phyloP scores from a whole-genome alignment of 2,797 vertebrate genomes.

The Rhincodon typus region DNA sequence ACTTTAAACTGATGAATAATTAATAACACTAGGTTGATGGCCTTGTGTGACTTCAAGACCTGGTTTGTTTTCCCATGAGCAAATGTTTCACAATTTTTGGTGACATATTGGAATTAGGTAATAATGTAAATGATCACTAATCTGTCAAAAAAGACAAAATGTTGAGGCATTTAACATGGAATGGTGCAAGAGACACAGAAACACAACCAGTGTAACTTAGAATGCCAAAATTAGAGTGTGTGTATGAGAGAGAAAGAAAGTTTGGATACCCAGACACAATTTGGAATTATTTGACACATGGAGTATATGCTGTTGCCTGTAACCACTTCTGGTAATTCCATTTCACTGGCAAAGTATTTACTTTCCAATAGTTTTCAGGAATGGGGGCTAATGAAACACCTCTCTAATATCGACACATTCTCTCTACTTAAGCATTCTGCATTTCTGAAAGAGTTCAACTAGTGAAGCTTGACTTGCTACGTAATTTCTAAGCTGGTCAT shows the following conservation, averaged over 20 bases:
- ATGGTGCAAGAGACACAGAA: background rate
- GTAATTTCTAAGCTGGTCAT: background rate
- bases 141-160: background rate
- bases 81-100: background rate
- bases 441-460: background rate
- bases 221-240: background rate
- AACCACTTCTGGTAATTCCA: background rate
- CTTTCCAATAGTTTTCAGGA: background rate
- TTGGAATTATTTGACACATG: background rate
- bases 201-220: background rate
- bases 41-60: background rate
- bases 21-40: background rate
- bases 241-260: background rate
- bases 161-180: background rate
- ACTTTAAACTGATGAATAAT: too few species aligned
- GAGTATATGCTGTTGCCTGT: background rate
- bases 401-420: background rate
- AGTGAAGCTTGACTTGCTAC: too few species aligned
- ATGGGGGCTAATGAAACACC: background rate
- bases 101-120: background rate
- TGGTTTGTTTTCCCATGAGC: background rate
- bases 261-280: background rate
- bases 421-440: background rate
- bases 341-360: background rate
- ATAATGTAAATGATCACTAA: background rate